Base-by-base conservation (phyloP, 2,113 vertebrate genomes). In the Cheilinus undulatus region DNA sequence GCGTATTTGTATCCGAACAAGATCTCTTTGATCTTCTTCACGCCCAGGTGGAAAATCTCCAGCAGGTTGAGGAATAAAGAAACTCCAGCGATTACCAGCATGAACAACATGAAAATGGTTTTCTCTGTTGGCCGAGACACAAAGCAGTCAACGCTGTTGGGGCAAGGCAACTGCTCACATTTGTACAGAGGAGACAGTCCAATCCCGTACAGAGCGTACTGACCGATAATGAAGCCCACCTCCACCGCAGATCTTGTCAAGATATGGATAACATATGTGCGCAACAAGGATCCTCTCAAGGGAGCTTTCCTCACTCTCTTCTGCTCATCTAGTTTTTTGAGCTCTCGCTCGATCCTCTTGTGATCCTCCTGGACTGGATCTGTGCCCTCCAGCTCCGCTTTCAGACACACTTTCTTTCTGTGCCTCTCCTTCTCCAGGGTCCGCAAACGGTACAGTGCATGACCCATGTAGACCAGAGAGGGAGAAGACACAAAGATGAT, bases 401-500 rank as follows among this genome's bases (percentile, higher is more conserved):
- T 94, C 61, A 99, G 93, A 1, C 84, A 90, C 14, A 92, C 93
- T 86, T 95, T 97, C 84, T 94, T 96, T 78, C 76, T 93, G 88
- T 96, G 95, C 1, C 96, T 89, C 85, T 98, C 93, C 49, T 98
- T 99, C 49, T 99, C 97, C 0, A 99, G 94, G 1, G 94, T 93
- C 69, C 96, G 93, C 17, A 98, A 40, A 13, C 92, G 94, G 73
- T 97, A 98, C 68, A 99, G 91, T 0, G 95, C 96, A 0, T 99
- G 97, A 2, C 96, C 96, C 98, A 98, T 97, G 88, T 98, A 97
- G 30, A 97, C 96, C 27, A 99, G 85, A 0, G 97, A 98, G 0
- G 98, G 97, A 5, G 96, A 97, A 56, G 97, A 99, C 24, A 99
- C 96, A 22, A 97, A 99, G 42, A 99, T 97, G 73, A 99, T 94